Evolutionary conservation across 2,888 invertebrate genomes (phyloP).

Genomic region (Brachyptera putata): DNA sequence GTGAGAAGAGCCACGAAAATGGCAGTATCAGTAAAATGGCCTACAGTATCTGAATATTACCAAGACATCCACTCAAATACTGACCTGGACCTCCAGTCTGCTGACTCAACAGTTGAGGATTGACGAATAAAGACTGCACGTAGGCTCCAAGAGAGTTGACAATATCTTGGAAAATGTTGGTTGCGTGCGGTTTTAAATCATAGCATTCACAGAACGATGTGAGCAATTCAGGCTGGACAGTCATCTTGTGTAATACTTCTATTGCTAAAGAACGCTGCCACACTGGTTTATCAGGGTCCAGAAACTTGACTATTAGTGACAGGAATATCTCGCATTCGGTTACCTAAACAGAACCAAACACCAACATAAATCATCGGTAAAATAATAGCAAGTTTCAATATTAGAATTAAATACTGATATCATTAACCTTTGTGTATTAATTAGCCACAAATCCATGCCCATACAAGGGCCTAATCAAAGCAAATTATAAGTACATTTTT

Average conservation of each 20-base stretch:
- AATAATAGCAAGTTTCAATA: no score
- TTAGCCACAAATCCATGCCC: no score
- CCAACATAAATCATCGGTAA: no score
- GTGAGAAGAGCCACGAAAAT: no score
- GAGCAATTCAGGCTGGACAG: constrained; percentile 79
- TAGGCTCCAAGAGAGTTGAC: constrained; percentile 91
- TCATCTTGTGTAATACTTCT: constrained; percentile 93
- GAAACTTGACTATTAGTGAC: constrained; percentile 92
- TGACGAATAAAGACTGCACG: constrained; percentile 86
- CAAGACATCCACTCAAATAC: no score
- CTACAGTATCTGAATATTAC: no score
- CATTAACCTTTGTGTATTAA: no score
- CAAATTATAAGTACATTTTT: no score
- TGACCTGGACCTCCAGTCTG: constrained; percentile 35
- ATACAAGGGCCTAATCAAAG: no score
- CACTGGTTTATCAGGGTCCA: constrained; percentile 93
- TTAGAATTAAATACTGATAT: no score
- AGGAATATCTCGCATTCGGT: constrained; percentile 99
- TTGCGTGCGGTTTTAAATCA: constrained; percentile 90
- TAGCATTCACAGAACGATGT: constrained; percentile 93
- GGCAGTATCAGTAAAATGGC: no score
- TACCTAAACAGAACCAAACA: constrained; percentile 56
- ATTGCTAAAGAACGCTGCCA: constrained; percentile 95
- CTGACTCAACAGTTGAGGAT: constrained; percentile 60
- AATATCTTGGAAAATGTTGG: constrained; percentile 91